Percentiles rank a stretch among this genome's conserved stretches.
Evolutionary conservation across 1,140 invertebrate genomes (phyloP).

Genomic region (Halesus radiatus): DNA sequence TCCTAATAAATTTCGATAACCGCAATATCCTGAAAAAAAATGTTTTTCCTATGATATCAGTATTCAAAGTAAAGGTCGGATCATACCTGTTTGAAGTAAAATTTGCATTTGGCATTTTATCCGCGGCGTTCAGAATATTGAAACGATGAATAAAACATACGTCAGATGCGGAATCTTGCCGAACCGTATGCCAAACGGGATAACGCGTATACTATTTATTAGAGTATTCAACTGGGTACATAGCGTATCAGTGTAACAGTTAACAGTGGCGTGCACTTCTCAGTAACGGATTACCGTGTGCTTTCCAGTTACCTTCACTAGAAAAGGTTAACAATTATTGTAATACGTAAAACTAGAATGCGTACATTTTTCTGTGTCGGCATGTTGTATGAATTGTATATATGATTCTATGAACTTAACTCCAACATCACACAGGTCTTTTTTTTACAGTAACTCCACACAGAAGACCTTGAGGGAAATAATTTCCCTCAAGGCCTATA

Average conservation of each 20-base stretch:
- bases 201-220: conserved; percentile 20
- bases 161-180: not conserved
- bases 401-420: no score
- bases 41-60: conserved; percentile 9
- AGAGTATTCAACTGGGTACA: not conserved
- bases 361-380: no score
- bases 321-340: no score
- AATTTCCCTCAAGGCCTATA: no score
- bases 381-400: no score
- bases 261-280: not conserved
- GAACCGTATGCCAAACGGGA: not conserved
- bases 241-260: not conserved
- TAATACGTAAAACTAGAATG: no score
- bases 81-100: conserved; percentile 29
- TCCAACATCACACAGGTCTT: no score
- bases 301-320: no score
- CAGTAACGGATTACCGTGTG: no score
- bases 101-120: conserved; percentile 36
- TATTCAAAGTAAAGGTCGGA: conserved; percentile 29
- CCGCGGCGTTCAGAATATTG: conserved; percentile 36
- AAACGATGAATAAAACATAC: conserved; percentile 44
- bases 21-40: conserved; percentile 32
- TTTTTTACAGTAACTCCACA: no score
- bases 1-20: conserved; percentile 34
- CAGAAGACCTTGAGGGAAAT: no score